Base-by-base conservation (phyloP, 35 echinoderm and acorn worm species). In the Lytechinus pictus region DNA sequence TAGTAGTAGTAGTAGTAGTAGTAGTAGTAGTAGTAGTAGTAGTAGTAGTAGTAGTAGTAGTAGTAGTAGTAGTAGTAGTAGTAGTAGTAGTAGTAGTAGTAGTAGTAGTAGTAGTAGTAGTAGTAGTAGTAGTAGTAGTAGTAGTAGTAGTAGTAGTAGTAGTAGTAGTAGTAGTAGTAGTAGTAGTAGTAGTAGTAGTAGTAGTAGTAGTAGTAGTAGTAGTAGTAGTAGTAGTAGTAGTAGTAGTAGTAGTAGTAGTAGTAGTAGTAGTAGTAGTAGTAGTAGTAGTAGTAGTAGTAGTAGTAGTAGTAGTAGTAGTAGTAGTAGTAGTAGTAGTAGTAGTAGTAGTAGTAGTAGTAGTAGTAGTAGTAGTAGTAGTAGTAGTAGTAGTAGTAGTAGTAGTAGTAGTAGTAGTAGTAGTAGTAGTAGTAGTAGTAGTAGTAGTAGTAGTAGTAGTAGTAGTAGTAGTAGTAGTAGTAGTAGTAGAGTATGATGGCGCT, bases 391-490 rank as follows among this genome's bases (percentile, higher is more conserved):
- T 72, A 72, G 61, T 72, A 72, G 61, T 24, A 72, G 61, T 72
- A 72, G 61, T 72, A 24, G 61, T 66, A 66, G 60, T 89, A 29
- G n/a, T 51, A 89, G 87, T 51, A 89, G 87, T 89, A 89, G 27
- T 51, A 89, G 87, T 89, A 89, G 87, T 28, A 89, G 10, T 28
- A 89, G 87, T 28, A 89, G 27, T 28, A 89, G 87, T 28, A 44
- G 60, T 28, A 89, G 87, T 89, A 89, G 87, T n/a, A n/a, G n/a
- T n/a, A n/a, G n/a, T n/a, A n/a, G n/a, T n/a, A n/a, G n/a, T n/a
- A n/a, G n/a, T n/a, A 44, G 87, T 89, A 44, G 87, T 89, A 89
- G 87, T 89, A 89, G 87, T 89, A 89, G 87, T 89, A 89, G 87
- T 89, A 89, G 87, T 89, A 89, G 87, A 87, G 86, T 87, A 87